Evolutionary conservation across 2,113 vertebrate genomes (phyloP).

Genomic region (Elaphurus davidianus): DNA sequence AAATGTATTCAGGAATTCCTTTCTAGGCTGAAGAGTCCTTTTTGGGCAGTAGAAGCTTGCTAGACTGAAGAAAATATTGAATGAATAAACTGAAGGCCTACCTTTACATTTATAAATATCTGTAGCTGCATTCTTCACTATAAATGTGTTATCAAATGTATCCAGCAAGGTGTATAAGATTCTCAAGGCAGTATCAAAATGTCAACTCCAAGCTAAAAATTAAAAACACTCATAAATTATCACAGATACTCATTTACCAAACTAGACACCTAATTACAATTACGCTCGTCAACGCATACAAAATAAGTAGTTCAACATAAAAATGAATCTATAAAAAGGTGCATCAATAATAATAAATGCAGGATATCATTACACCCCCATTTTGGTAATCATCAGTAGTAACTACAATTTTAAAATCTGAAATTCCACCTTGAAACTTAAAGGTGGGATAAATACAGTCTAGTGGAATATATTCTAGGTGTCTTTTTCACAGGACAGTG

Average conservation of each 20-base stretch:
- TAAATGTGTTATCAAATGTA: slow-evolving; percentile 23
- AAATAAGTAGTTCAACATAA: slow-evolving; percentile 58
- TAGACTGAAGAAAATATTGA: slow-evolving; percentile 12
- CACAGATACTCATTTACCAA: slow-evolving; percentile 65
- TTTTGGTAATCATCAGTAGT: slow-evolving; percentile 47
- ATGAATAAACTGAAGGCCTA: background rate
- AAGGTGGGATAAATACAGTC: background rate
- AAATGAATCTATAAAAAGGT: slow-evolving; percentile 68
- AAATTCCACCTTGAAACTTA: slow-evolving; percentile 40
- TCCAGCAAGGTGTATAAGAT: slow-evolving; percentile 33
- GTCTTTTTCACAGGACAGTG: background rate
- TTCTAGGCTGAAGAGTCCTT: background rate
- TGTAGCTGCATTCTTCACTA: background rate
- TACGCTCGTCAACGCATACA: slow-evolving; percentile 60
- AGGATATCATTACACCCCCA: slow-evolving; percentile 43
- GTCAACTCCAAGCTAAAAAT: slow-evolving; percentile 60
- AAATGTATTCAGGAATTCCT: slow-evolving; percentile 38
- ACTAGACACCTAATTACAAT: slow-evolving; percentile 73
- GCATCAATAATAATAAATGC: slow-evolving; percentile 58
- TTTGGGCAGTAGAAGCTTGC: background rate
- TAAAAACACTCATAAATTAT: slow-evolving; percentile 63
- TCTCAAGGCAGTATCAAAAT: slow-evolving; percentile 59
- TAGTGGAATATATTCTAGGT: background rate
- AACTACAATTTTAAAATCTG: slow-evolving; percentile 39
- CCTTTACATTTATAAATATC: background rate